Base-by-base conservation (phyloP, 2,113 vertebrate genomes). In the Montifringilla adamsi region DNA sequence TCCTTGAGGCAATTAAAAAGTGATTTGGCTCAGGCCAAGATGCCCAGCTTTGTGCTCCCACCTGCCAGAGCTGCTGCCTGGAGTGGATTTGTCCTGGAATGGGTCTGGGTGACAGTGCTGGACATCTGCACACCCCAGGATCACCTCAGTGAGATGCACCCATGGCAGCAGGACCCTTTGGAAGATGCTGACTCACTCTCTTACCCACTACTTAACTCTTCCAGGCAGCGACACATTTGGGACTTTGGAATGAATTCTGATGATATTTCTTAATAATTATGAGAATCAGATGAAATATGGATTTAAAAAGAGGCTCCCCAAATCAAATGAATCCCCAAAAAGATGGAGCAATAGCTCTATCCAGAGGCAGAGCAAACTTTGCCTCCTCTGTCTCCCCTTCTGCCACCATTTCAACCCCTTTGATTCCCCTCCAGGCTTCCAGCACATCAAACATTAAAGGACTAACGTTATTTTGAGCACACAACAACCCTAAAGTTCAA, bases 1-100 rank as follows among this genome's bases (percentile, higher is more conserved):
- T 98, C 98, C 98, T 98, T 92, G 96, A 98, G 98, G 98, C 98
- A 98, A 99, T 99, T 99, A 99, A 98, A 98, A 99, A 98, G 98
- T 97, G 98, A 98, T 99, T 98, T 98, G 98, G 98, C 98, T 98
- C 98, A 98, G 97, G 96, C 98, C 95, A 95, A 96, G 98, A 97
- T 81, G 87, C 79, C 37, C 92, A 97, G 98, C 94, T 95, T 90
- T 93, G 96, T 96, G 83, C 33, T 58, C 53, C 53, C 19, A 26
- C 49, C 58, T 13, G 68, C 7, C 2, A 6, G 74, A 52, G 73
- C 66, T 35, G 70, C 19, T 0, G 23, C 92, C 44, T 26, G 63
- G 28, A 31, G 59, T 2, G 6, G 17, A n/a, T 12, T 22, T 33
- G 30, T 53, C 53, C 69, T 9, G 4, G 30, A 56, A 46, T 0